Base-by-base conservation (phyloP, 2,113 vertebrate genomes). In the Hippocampus comes region DNA sequence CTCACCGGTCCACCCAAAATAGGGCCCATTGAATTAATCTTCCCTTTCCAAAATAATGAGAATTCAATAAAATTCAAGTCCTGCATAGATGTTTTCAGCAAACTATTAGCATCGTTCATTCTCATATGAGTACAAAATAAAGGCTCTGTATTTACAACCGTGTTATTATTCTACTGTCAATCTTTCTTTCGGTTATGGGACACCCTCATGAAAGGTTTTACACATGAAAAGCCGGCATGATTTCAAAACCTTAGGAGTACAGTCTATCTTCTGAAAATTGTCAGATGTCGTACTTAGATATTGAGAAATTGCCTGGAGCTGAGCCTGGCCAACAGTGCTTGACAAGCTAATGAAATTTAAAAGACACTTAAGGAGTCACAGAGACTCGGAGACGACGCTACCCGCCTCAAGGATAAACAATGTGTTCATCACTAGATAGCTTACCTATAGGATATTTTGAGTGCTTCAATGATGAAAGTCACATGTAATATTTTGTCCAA, bases 371-470 rank as follows among this genome's bases (percentile, higher is more conserved):
- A 18, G 3, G 30, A 63, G 60, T 63, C 30, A 18, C 15, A 34
- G 60, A 30, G 57, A 38, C 60, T 20, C 9, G 34, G 27, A 61
- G 60, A 38, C 10, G 60, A 38, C 11, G 27, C 59, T 34, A n/a
- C 51, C 49, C 60, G 73, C 30, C 72, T 78, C 43, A 78, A 84
- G 77, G 78, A 73, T 75, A 71, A 75, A 75, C 51, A 63, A 23
- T 27, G 63, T 46, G 25, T 60, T 27, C 6, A 15, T 17, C n/a
- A 25, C 21, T 25, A 12, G n/a, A 30, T 34, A 8, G 17, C 27
- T 27, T 27, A 30, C 57, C 21, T 21, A 55, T 9, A 55, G 51
- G 21, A 55, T n/a, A 53, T 20, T 53, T 53, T 53, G 18, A 21
- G 51, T 2, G 48, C 17, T 5, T 53, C 4, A 53, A 53, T 7